Evolutionary conservation across 2,888 invertebrate genomes (phyloP), one percentile per base, ranked within the genome.

Genomic region (Eueremaeus valkanovi): DNA sequence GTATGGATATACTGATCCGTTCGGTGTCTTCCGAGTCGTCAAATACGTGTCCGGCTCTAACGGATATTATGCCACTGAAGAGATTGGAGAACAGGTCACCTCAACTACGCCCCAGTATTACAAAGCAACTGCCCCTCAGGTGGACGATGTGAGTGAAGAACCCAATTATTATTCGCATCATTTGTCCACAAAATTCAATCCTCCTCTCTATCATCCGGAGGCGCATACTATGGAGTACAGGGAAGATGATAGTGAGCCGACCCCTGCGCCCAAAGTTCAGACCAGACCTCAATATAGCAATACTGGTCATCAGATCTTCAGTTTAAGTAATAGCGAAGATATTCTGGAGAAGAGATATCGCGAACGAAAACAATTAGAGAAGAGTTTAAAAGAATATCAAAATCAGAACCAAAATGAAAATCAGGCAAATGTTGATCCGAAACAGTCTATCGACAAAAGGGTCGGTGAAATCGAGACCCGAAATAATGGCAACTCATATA

Each of bases 1-100:
- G 27, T 76, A 76, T 68, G 76, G 76, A 36, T 76, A 76, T 51
- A 75, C 76, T 24, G 76, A 76, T 27, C 76, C 76, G 0, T 75
- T 75, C 29, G 75, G 75, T 27, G 66, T 72, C 5, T 76, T 76
- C 24, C 74, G 76, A 6, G 51, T 49, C 3, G 74, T 75, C 29
- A 33, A 75, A 66, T 76, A 76, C 40, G 75, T 73, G 36, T 75
- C 76, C 21, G 76, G 76, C n/a, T 36, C 49, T 40, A 66, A 58
- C 16, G 76, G 76, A 16, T 76, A 76, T 29, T 76, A 42, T 29
- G 76, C 76, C 6, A 61, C 24, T 31, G 76, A 76, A 51, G 73
- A 75, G 36, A 55, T 72, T 9, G 51, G 70, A 27, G 76, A 70
- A 40, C 49, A n/a, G 70, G 74, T 31, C 1, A 58, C 75, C 16